Conservation (phyloP, 2,888 invertebrate genomes). For the Parasteatoda lunata region DNA sequence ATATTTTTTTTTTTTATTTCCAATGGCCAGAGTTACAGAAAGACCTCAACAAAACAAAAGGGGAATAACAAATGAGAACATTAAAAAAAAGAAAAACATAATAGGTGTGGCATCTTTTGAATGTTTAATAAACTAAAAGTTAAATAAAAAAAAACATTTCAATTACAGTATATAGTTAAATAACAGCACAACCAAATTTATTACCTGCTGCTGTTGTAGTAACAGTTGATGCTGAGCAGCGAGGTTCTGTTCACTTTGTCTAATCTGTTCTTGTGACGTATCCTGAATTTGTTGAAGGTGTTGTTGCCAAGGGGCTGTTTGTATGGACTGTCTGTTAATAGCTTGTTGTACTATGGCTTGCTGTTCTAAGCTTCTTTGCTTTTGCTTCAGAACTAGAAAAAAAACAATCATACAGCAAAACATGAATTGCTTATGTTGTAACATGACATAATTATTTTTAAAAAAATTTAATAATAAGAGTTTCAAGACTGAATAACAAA, state of each 20-base stretch:
- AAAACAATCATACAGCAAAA: not conserved
- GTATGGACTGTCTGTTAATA: constrained; percentile 72
- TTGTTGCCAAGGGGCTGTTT: constrained; percentile 72
- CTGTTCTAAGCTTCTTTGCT: constrained; percentile 71
- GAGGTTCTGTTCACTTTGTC: constrained; percentile 96
- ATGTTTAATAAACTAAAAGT: not conserved
- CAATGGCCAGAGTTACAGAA: no score
- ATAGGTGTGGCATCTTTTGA: no score
- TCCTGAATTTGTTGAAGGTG: constrained; percentile 79
- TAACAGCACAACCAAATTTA: no score
- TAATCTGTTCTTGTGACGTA: constrained; percentile 88
- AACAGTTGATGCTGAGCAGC: constrained; percentile 93
- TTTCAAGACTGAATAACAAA: no score
- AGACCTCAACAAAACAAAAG: no score
- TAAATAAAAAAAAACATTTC: not conserved
- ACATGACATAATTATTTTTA: no score
- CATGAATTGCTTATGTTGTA: not conserved
- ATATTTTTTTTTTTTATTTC: no score
- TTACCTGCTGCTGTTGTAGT: constrained; percentile 88
- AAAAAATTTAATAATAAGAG: no score
- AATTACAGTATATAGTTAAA: not conserved
- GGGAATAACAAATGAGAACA: no score
- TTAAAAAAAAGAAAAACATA: no score
- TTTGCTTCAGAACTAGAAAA: constrained; percentile 72
- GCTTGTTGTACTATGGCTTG: constrained; percentile 72